Percentiles rank a stretch among this genome's conserved stretches.
Evolutionary conservation across 2,113 vertebrate genomes (phyloP).

Genomic region (Aphelocoma coerulescens): DNA sequence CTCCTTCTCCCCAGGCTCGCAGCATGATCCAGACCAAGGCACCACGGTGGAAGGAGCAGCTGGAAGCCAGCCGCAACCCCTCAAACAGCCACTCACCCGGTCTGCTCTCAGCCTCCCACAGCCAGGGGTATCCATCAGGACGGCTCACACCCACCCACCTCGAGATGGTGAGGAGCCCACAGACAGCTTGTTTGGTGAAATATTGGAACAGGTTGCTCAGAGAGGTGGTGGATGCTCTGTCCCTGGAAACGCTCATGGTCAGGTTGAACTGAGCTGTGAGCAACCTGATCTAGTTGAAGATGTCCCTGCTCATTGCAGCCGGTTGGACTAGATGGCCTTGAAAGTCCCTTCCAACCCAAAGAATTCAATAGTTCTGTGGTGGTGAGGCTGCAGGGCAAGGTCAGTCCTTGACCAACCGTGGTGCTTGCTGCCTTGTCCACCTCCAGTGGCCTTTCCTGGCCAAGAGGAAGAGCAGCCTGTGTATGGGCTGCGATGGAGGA

Average conservation of each 20-base stretch:
- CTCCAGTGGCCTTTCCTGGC: not conserved
- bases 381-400: not conserved
- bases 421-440: not conserved
- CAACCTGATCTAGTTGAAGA: not conserved
- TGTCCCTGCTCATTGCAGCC: not conserved
- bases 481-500: not conserved
- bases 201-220: not conserved
- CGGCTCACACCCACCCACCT: conserved; percentile 63
- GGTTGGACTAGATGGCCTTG: not conserved
- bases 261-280: not conserved
- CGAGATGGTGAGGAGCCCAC: conserved; percentile 68
- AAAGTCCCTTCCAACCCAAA: not conserved
- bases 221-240: not conserved
- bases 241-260: not conserved
- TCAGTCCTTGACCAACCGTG: not conserved
- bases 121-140: conserved; percentile 64
- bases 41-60: conserved; percentile 74
- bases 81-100: conserved; percentile 56
- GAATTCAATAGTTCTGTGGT: not conserved
- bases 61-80: conserved; percentile 72
- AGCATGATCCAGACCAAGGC: conserved; percentile 68
- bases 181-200: not conserved
- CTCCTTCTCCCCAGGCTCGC: conserved; percentile 59
- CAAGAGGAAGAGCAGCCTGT: not conserved
- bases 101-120: conserved; percentile 19